Evolutionary conservation across 2,797 vertebrate genomes (phyloP).

Genomic region (Ibycter americanus): DNA sequence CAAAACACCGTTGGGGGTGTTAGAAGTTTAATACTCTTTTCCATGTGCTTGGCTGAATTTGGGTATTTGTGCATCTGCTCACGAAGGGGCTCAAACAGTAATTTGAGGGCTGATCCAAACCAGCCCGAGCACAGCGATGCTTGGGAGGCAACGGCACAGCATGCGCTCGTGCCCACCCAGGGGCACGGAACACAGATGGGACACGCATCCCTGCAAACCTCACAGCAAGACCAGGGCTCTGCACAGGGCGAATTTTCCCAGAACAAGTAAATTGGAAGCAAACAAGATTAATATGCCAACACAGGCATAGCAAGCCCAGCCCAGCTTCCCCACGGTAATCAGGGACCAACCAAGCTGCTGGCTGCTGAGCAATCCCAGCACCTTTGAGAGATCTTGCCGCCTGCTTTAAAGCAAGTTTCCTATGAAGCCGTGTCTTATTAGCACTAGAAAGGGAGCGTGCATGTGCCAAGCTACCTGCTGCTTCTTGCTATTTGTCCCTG

Average conservation of each 20-base stretch:
- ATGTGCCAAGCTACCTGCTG: background rate
- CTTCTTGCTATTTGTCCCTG: background rate
- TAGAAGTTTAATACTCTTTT: background rate
- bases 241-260: background rate
- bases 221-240: background rate
- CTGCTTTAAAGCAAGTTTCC: background rate
- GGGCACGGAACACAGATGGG: fast-evolving
- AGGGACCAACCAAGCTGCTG: background rate
- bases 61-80: background rate
- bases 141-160: fast-evolving
- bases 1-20: fast-evolving
- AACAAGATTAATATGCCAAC: background rate
- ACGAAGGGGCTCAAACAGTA: fast-evolving
- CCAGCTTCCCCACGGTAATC: fast-evolving
- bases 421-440: background rate
- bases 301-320: background rate
- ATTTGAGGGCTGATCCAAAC: fast-evolving
- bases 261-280: background rate
- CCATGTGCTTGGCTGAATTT: background rate
- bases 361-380: background rate
- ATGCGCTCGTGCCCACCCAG: fast-evolving
- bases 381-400: background rate
- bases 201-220: background rate
- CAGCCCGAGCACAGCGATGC: fast-evolving
- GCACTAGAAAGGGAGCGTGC: background rate